Evolutionary conservation across 2,113 vertebrate genomes (phyloP).

Genomic region (Struthidea cinerea): DNA sequence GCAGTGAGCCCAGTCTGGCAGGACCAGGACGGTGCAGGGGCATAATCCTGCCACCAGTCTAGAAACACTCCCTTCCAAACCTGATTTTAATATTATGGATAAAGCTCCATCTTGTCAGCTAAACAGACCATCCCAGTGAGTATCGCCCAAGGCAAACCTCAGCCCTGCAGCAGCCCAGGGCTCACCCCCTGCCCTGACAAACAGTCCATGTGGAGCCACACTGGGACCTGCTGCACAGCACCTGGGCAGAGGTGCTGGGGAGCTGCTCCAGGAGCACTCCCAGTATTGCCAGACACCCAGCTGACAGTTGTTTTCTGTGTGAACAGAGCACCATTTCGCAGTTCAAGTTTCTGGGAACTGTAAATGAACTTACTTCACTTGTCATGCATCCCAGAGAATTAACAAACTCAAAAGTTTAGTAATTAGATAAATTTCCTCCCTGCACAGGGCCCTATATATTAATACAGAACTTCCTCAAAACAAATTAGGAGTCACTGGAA

Average conservation of each 20-base stretch:
- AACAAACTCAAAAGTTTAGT: conserved; percentile 46
- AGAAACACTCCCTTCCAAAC: neutral
- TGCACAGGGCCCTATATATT: neutral
- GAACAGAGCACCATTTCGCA: neutral
- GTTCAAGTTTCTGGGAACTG: conserved; percentile 23
- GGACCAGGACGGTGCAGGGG: neutral
- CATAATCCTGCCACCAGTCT: neutral
- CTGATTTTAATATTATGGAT: neutral
- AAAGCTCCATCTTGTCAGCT: neutral
- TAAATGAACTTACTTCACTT: conserved; percentile 60
- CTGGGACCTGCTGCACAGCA: neutral
- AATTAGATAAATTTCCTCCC: conserved; percentile 31
- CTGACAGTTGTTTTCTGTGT: neutral
- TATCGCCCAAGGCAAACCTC: neutral
- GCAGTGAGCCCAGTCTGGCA: neutral
- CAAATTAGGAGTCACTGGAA: neutral
- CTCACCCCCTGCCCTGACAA: accelerated
- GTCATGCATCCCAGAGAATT: conserved; percentile 22
- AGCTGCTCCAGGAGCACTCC: neutral
- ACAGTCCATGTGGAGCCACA: accelerated
- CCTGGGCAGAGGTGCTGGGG: neutral
- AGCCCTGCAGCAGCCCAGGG: neutral
- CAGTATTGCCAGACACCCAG: neutral
- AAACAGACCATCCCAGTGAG: neutral
- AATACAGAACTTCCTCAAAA: neutral